Evolutionary conservation across 1,140 invertebrate species (phyloP).

Genomic region (Helicoverpa zea): DNA sequence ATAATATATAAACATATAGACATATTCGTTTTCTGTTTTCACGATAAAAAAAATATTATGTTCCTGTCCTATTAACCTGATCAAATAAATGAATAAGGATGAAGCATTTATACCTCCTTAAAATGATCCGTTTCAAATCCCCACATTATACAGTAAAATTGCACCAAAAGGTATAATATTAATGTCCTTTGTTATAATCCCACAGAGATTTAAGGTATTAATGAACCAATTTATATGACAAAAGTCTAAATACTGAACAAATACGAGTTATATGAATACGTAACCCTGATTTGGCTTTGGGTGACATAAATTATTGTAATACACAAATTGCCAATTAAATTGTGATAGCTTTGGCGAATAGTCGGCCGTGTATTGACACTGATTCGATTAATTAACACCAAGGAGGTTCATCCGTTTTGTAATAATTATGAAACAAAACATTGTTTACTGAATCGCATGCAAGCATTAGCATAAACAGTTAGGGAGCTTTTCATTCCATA

Average conservation of each 20-base stretch:
- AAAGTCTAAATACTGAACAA: slow-evolving; percentile 23
- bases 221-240: slow-evolving; percentile 39
- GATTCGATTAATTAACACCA: not conserved
- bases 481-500: too few relatives aligned
- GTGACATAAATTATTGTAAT: slow-evolving; percentile 36
- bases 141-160: not conserved
- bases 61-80: too few relatives aligned
- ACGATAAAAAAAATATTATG: too few relatives aligned
- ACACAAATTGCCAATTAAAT: slow-evolving; percentile 48
- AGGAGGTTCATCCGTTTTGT: too few relatives aligned
- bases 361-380: not conserved
- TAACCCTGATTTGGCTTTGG: slow-evolving; percentile 9
- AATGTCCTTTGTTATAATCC: slow-evolving; percentile 1
- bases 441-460: too few relatives aligned
- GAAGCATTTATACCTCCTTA: too few relatives aligned
- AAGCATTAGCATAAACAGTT: too few relatives aligned
- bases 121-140: too few relatives aligned
- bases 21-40: too few relatives aligned
- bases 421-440: too few relatives aligned
- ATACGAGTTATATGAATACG: slow-evolving; percentile 23
- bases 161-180: not conserved
- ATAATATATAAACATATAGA: too few relatives aligned
- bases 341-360: slow-evolving; percentile 17
- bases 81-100: too few relatives aligned
- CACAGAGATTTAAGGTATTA: not conserved